Percentiles rank a stretch among this genome's conserved stretches.
Evolutionary conservation across 2,113 vertebrate genomes (phyloP).

Genomic region (Chloropsis cyanopogon): DNA sequence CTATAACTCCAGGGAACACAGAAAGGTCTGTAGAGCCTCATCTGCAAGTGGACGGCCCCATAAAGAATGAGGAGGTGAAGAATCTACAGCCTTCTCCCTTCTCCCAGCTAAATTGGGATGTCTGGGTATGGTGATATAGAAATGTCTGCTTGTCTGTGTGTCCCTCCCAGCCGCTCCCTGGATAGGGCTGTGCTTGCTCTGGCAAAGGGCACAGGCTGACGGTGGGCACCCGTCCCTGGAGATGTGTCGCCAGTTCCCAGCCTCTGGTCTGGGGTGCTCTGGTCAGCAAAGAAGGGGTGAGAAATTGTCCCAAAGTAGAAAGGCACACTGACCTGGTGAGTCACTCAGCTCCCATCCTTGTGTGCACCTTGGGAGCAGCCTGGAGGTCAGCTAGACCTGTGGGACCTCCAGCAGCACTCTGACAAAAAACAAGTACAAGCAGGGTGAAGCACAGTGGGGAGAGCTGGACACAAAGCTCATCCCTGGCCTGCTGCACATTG

Average conservation of each 20-base stretch:
- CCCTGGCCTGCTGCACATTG: rapidly evolving
- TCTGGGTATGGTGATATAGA: rapidly evolving
- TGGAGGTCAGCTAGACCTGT: not conserved
- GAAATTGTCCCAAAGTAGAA: not conserved
- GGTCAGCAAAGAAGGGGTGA: not conserved
- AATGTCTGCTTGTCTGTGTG: not conserved
- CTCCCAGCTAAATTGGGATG: not conserved
- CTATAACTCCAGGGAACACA: not conserved
- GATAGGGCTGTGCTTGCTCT: not conserved
- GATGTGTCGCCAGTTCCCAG: not conserved
- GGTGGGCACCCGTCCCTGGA: not conserved
- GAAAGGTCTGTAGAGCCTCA: not conserved
- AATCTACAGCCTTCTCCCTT: not conserved
- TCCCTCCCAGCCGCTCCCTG: not conserved
- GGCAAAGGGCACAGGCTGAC: not conserved
- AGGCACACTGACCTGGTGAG: not conserved
- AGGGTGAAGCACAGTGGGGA: not conserved
- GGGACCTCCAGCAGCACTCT: not conserved
- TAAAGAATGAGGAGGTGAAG: not conserved
- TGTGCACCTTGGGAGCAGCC: not conserved
- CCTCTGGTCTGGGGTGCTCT: not conserved
- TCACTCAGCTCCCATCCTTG: not conserved
- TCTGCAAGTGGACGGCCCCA: not conserved
- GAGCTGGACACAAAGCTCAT: not conserved
- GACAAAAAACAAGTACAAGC: not conserved